These are phyloP conservation scores for Latheticus oryzae DNA, from an alignment of 2,888 invertebrate species.

Conservation along the genomic window DNA sequence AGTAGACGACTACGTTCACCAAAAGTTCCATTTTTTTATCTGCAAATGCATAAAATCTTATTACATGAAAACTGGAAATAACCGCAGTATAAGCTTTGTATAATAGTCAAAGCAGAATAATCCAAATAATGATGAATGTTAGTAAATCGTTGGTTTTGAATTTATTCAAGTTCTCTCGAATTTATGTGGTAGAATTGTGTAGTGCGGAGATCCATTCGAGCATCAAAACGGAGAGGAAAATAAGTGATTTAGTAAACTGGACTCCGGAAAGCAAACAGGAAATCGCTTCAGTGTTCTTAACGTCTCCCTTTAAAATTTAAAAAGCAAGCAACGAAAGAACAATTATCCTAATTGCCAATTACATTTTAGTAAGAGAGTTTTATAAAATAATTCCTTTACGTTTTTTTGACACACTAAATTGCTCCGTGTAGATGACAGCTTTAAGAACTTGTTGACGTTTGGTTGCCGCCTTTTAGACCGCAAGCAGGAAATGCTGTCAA, in stretches of 20 bases:
- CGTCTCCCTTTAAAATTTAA: slow-evolving; percentile 19
- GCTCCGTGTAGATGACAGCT: slow-evolving; percentile 53
- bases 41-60: slow-evolving; percentile 15
- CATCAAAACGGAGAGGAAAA: slow-evolving; percentile 34
- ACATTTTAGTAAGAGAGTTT: slow-evolving; percentile 18
- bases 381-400: slow-evolving; percentile 19
- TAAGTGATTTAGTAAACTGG: slow-evolving; percentile 40
- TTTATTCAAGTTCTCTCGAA: slow-evolving; percentile 43
- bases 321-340: slow-evolving; percentile 2
- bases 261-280: slow-evolving; percentile 40
- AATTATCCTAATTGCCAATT: slow-evolving; percentile 18
- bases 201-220: slow-evolving; percentile 24
- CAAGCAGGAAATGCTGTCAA: slow-evolving; percentile 53
- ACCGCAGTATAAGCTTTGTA: slow-evolving; percentile 21
- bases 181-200: slow-evolving; percentile 29
- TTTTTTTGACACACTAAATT: slow-evolving; percentile 47
- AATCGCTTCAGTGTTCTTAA: slow-evolving; percentile 28
- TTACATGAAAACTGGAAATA: slow-evolving; percentile 21
- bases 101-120: slow-evolving; percentile 33
- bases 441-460: slow-evolving; percentile 54
- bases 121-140: slow-evolving; percentile 29
- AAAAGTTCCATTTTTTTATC: neutral
- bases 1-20: slow-evolving; percentile 2
- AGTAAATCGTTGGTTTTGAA: slow-evolving; percentile 29
- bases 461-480: slow-evolving; percentile 47